Base-by-base conservation (phyloP, 53 echinoderm and acorn worm genomes). In the Paracentrotus lividus region DNA sequence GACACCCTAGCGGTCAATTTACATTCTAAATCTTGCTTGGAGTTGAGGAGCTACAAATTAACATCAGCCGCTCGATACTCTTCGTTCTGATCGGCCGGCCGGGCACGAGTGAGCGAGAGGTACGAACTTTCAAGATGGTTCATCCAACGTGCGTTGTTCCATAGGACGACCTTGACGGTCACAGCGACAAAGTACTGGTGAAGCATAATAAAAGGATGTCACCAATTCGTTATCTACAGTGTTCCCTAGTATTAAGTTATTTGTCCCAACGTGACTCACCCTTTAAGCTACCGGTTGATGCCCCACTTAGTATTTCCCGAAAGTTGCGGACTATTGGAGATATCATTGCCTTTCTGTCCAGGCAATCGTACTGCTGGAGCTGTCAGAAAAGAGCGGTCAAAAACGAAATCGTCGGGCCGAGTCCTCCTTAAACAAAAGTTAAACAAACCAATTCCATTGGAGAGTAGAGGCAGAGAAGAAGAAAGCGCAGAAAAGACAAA, bases 101-200 rank as follows among this genome's bases (percentile, higher is more conserved):
- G 64, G 85, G 86, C 36, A 56, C 61, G 45, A 14, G 57, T 64
- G 90, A 90, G 72, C 61, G 18, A 78, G 34, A 40, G 24, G n/a
- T n/a, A n/a, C n/a, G n/a, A n/a, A n/a, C n/a, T n/a, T n/a, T 51
- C 57, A 78, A 81, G 92, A 92, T 92, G 92, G 92, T 92, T 58
- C 92, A 92, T 43, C 92, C 92, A 3, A 78, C 92, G 42, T 91
- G 91, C 36, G 76, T 91, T n/a, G n/a, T 33, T 78, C 78, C 51
- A 92, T 78, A 0, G 92, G n/a, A n/a, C 92, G 77, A 92, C 92
- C 92, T 57, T 92, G 77, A n/a, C 92, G 92, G 92, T 92, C 92
- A 55, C 92, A 92, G 92, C 81, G 56, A 8, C n/a, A n/a, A n/a
- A n/a, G n/a, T n/a, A 42, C 31, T 54, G 92, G 78, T 77, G 92